Conservation (phyloP, 2,888 invertebrate genomes). For the Andrena praecox region DNA sequence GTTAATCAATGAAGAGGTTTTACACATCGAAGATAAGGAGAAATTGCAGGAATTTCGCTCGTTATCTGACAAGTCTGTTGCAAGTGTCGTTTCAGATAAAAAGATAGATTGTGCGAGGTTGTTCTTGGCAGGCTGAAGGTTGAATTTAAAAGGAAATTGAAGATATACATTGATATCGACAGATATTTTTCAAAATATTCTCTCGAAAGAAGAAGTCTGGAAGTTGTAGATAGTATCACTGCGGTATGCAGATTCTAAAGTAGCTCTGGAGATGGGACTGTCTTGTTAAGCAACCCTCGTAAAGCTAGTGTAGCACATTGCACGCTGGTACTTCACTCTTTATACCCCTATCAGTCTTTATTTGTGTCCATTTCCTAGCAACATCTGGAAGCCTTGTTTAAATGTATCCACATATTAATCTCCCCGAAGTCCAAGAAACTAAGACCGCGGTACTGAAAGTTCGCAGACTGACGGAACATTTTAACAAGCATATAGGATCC, state of each 20-base stretch:
- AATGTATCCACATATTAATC: neutral
- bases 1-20: neutral
- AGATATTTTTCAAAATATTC: neutral
- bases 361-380: neutral
- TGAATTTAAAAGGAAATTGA: neutral
- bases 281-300: conserved; percentile 12
- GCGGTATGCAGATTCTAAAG: neutral
- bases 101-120: neutral
- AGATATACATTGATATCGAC: neutral
- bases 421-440: neutral
- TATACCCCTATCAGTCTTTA: neutral
- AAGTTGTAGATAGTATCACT: neutral
- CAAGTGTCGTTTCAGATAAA: neutral
- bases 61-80: neutral
- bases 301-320: neutral
- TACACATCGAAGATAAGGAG: neutral
- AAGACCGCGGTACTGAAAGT: neutral
- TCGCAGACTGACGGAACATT: neutral
- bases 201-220: neutral
- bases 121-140: neutral
- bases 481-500: neutral
- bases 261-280: neutral
- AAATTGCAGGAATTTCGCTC: neutral
- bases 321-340: neutral
- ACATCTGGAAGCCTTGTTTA: neutral